Percentiles rank a stretch among this genome's conserved stretches.
These are phyloP conservation scores for Hemibagrus wyckioides DNA, from an alignment of 2,113 vertebrate genomes.

Conservation along the genomic window DNA sequence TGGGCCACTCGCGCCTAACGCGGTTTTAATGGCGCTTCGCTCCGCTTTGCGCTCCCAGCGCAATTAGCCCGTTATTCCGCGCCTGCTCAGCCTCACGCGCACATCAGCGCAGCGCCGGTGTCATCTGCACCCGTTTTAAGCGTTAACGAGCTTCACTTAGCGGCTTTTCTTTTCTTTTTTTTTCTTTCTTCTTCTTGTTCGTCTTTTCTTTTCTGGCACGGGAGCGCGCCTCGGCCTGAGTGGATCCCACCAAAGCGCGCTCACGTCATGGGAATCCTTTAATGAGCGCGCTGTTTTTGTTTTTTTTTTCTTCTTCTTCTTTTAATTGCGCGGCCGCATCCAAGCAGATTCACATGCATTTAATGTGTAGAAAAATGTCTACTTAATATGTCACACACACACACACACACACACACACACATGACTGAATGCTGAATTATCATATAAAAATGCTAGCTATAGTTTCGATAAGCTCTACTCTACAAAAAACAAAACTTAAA, in stretches of 20 bases:
- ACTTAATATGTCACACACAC: neutral
- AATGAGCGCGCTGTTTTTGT: conserved; percentile 18
- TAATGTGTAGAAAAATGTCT: neutral
- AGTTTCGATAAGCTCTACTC: no score
- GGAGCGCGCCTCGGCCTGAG: neutral
- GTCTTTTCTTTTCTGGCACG: conserved; percentile 39
- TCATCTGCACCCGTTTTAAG: conserved; percentile 39
- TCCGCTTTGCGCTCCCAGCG: conserved; percentile 17
- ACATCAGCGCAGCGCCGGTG: conserved; percentile 30
- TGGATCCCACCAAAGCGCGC: neutral
- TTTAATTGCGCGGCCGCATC: no score
- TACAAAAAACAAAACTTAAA: neutral
- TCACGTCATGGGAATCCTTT: conserved; percentile 32
- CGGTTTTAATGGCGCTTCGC: conserved; percentile 39
- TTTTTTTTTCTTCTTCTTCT: no score
- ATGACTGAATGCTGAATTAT: neutral
- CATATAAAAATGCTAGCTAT: neutral
- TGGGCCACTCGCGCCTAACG: conserved; percentile 27
- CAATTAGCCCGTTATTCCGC: conserved; percentile 36
- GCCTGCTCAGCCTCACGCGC: conserved; percentile 33
- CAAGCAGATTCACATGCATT: neutral
- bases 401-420: neutral
- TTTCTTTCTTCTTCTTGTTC: neutral
- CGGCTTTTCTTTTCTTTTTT: neutral
- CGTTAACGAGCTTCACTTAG: conserved; percentile 37